Evolutionary conservation across 2,888 invertebrate species (phyloP), one percentile per base, ranked within the genome.

Genomic region (Proisotoma minuta): DNA sequence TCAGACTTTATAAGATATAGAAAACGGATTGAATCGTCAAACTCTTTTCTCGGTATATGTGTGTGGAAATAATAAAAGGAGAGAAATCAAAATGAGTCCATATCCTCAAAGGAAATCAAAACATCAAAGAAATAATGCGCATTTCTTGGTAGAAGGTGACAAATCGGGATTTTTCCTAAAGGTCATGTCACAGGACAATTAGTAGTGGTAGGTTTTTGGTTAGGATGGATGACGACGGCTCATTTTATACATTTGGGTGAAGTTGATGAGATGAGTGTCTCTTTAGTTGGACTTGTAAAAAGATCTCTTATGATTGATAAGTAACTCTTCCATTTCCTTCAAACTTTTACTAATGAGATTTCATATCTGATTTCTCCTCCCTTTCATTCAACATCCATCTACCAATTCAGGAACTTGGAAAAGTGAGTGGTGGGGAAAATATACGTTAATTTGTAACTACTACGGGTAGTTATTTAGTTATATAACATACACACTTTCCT

Each of bases 341-440:
- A 66, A 64, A 59, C 66, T 69, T 69, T 69, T 65, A 64, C 65
- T 69, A 69, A 69, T 67, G 67, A 69, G 67, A 65, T 67, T 69
- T 65, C 60, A 62, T 47, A 56, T 56, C 56, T 56, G 56, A 56
- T 56, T 56, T 56, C 56, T 43, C 43, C 4, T n/a, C 20, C 43
- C 43, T 5, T n/a, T 20, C 43, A 43, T 12, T 20, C 43, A 43
- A 20, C 18, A 43, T 43, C 18, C 43, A 43, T 43, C 18, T 20
- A 43, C 20, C 43, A 15, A 43, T n/a, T n/a, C 43, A n/a, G n/a
- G n/a, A n/a, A n/a, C n/a, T n/a, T n/a, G n/a, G n/a, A n/a, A n/a
- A n/a, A n/a, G n/a, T n/a, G n/a, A n/a, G n/a, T n/a, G n/a, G n/a
- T n/a, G n/a, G n/a, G n/a, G n/a, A n/a, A n/a, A n/a, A n/a, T n/a